A percentile compares a stretch with the other conserved stretches of the same genome.
phyloP scores from a whole-genome alignment of 2,113 vertebrate genomes.

The Syrmaticus mikado region DNA sequence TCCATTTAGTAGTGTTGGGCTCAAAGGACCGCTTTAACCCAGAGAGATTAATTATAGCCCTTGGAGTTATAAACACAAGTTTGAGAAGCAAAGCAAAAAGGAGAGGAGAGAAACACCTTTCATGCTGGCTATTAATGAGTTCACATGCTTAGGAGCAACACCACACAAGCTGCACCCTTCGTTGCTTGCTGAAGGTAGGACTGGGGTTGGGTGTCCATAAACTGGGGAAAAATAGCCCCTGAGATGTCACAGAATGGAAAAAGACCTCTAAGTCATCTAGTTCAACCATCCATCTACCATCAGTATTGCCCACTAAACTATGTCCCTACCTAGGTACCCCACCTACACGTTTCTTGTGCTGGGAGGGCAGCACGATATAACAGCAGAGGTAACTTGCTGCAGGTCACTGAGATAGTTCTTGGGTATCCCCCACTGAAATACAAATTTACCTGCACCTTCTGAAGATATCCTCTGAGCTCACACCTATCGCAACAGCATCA shows the following conservation, averaged over 20 bases:
- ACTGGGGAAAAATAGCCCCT: not conserved
- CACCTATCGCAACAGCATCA: not conserved
- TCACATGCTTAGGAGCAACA: not conserved
- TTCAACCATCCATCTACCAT: too few species aligned
- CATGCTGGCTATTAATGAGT: not conserved
- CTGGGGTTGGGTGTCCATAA: not conserved
- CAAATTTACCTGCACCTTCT: not conserved
- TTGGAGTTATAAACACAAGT: conserved; percentile 38
- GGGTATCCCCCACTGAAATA: not conserved
- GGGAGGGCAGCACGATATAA: not conserved
- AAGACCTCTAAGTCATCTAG: too few species aligned
- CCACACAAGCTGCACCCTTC: not conserved
- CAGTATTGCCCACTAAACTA: too few species aligned
- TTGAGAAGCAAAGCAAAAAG: not conserved
- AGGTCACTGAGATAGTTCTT: not conserved
- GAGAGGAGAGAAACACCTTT: not conserved
- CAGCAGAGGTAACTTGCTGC: not conserved
- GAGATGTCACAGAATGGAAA: not conserved
- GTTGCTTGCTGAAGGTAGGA: not conserved
- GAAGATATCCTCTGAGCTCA: accelerated
- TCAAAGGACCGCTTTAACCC: conserved; percentile 66
- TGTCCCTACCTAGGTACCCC: too few species aligned
- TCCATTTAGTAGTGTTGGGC: conserved; percentile 63
- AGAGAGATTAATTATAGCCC: conserved; percentile 71
- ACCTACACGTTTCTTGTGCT: not conserved